phyloP scores from a whole-genome alignment of 1,140 invertebrate species.

The Oscheius sp. region DNA sequence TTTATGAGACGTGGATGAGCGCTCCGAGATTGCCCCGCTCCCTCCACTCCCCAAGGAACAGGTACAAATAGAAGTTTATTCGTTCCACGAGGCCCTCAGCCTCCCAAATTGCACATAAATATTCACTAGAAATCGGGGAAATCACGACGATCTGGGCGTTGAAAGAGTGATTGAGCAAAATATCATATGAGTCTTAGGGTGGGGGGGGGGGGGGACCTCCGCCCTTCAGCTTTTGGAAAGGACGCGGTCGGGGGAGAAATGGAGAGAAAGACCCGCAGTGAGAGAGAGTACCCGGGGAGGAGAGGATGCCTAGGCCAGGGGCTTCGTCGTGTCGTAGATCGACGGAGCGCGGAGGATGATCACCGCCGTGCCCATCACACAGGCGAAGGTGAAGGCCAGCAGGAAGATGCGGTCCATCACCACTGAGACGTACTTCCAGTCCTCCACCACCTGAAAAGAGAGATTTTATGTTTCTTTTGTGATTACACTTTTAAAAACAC shows the following conservation, averaged over 20 bases:
- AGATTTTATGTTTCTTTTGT: neutral
- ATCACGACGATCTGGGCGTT: too few species aligned
- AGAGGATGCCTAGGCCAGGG: constrained; percentile 43
- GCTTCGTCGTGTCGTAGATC: constrained; percentile 67
- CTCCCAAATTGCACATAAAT: too few species aligned
- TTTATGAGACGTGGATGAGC: too few species aligned
- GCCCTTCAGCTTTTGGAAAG: neutral
- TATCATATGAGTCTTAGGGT: constrained; percentile 2
- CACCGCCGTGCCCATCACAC: constrained; percentile 50
- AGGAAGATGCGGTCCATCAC: constrained; percentile 96
- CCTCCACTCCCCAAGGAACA: neutral
- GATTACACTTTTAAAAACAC: neutral
- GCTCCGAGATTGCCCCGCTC: neutral
- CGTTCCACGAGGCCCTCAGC: too few species aligned
- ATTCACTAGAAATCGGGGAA: neutral
- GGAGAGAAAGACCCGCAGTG: neutral
- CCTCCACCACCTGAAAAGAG: constrained; percentile 68
- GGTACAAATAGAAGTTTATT: neutral
- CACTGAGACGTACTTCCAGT: constrained; percentile 99
- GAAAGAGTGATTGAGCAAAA: constrained; percentile 11
- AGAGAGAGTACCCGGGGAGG: neutral
- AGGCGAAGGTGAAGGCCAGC: constrained; percentile 54
- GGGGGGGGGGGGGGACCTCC: neutral
- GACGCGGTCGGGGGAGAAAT: neutral
- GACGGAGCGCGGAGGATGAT: constrained; percentile 59